Conservation (phyloP, 2,888 invertebrate genomes). For the Patella depressa region DNA sequence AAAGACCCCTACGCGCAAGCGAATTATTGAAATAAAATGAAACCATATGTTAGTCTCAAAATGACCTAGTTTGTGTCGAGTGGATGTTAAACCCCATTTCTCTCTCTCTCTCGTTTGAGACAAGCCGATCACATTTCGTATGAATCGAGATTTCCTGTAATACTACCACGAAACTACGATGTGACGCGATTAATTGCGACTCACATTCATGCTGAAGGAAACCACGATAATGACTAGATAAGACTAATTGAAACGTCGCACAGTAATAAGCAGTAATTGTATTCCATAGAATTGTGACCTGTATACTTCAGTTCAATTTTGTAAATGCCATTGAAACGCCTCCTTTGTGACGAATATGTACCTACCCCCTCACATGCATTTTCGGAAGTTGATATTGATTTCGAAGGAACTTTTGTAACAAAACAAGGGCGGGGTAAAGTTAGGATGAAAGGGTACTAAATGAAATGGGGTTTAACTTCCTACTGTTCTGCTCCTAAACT, state of each 20-base stretch:
- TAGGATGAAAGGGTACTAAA: conserved; percentile 32
- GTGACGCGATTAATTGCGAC: neutral
- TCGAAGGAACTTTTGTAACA: conserved; percentile 25
- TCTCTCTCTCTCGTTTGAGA: too few species aligned
- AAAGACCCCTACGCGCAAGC: too few species aligned
- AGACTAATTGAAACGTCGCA: neutral
- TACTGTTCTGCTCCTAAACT: too few species aligned
- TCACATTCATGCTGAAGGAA: conserved; percentile 17
- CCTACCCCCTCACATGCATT: conserved; percentile 9
- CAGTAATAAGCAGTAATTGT: too few species aligned
- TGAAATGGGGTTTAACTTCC: neutral
- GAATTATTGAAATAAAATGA: too few species aligned
- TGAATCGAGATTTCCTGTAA: conserved; percentile 26
- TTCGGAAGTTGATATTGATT: conserved; percentile 23
- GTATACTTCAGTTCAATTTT: neutral
- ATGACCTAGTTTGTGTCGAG: too few species aligned
- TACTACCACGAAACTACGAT: conserved; percentile 24
- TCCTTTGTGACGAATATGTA: too few species aligned
- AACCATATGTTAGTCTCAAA: too few species aligned
- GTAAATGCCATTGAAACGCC: too few species aligned
- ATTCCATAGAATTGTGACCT: too few species aligned
- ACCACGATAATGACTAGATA: conserved; percentile 12
- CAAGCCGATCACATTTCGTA: conserved; percentile 21
- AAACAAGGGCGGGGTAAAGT: conserved; percentile 24
- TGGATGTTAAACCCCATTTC: too few species aligned